phyloP scores from a whole-genome alignment of 2,113 vertebrate genomes.

The Synchiropus splendidus region DNA sequence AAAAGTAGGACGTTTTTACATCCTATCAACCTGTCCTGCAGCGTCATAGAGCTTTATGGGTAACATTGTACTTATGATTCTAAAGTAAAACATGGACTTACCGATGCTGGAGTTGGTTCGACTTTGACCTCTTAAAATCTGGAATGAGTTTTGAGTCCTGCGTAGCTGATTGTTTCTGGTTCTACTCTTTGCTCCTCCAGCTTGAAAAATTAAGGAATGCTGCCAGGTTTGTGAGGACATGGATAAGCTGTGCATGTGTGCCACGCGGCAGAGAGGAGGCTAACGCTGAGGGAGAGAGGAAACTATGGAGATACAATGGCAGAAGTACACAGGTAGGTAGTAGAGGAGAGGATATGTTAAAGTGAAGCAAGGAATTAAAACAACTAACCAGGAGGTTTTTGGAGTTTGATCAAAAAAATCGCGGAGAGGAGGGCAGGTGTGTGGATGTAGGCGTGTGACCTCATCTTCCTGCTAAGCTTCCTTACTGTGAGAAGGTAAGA shows the following conservation, averaged over 20 bases:
- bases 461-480: constrained; percentile 58
- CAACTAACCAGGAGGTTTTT: constrained; percentile 3
- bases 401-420: no score
- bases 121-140: constrained; percentile 8
- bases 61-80: no score
- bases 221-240: constrained; percentile 25
- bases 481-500: constrained; percentile 50
- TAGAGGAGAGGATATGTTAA: constrained; percentile 2
- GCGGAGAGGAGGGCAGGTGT: constrained; percentile 9
- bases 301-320: constrained; percentile 20
- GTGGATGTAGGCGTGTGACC: constrained; percentile 19
- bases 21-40: no score
- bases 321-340: constrained; percentile 13
- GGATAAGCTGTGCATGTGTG: constrained; percentile 29
- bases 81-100: constrained; percentile 28
- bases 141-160: constrained; percentile 11
- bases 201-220: constrained; percentile 15
- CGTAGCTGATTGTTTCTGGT: constrained; percentile 1
- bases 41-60: no score
- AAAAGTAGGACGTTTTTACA: no score
- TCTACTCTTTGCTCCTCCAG: constrained; percentile 15
- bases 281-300: constrained; percentile 24
- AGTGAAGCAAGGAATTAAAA: background rate
- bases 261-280: constrained; percentile 17
- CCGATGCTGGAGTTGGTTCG: constrained; percentile 12